Evolutionary conservation across 2,888 invertebrate species (phyloP), one percentile per base, ranked within the genome.

Genomic region (Ophion ellenae): DNA sequence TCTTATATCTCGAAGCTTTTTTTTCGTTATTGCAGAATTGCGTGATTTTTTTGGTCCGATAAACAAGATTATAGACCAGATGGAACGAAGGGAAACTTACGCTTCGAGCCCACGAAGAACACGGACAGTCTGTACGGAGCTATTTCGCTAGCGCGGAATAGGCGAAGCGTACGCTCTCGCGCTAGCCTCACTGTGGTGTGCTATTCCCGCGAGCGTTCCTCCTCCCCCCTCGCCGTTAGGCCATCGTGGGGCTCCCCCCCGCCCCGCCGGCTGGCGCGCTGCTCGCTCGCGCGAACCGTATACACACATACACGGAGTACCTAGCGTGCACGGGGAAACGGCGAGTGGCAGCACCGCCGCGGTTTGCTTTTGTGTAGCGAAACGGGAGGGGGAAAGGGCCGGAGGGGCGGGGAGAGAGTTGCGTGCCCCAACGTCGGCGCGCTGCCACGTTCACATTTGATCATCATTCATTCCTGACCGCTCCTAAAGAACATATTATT

Each of bases 111-210:
- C 87, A 84, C 92, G 92, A 92, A 93, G 92, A 93, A 89, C 90
- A 84, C 86, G 90, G 90, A 92, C 92, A 91, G 92, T 93, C 89
- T 92, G 92, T 92, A 92, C 92, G 90, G 91, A 93, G 93, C 92
- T 92, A 92, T 93, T 93, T 93, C 90, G 93, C 92, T 93, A 91
- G 91, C 91, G 93, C 93, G 92, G 93, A 93, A 93, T 92, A 92
- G 91, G 87, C 91, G 91, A 91, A 92, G 91, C 92, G 92, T 91
- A 92, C 90, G 81, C 88, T 88, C 88, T 88, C 88, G 86, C 87
- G 88, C 87, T 85, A 85, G 86, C 81, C 81, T 81, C 81, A 75
- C 81, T 81, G 53, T 87, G 86, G 69, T 83, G 85, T 90, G 92
- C 92, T 93, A 92, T 93, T 93, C 93, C 91, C 90, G 89, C 90